These are phyloP conservation scores for Phyllotis vaccarum DNA, from an alignment of 2,797 vertebrate species.

Conservation along the genomic window DNA sequence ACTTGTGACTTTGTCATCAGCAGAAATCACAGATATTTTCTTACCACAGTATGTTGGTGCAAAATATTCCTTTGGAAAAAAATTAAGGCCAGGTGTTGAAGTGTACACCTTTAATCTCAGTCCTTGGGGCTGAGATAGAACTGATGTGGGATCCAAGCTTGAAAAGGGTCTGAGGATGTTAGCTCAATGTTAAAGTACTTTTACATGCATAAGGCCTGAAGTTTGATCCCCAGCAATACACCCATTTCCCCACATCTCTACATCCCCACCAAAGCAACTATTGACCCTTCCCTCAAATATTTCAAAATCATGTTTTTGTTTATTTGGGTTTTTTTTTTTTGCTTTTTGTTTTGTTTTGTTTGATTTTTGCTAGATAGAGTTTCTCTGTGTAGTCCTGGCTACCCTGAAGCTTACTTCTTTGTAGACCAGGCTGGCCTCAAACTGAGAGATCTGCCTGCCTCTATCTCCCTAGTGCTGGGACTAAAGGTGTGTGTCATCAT, in stretches of 20 bases:
- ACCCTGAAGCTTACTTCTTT: neutral
- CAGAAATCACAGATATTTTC: conserved; percentile 23
- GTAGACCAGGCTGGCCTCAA: neutral
- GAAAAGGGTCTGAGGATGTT: neutral
- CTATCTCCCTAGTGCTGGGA: neutral
- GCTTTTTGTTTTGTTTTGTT: neutral
- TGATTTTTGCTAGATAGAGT: neutral
- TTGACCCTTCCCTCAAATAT: neutral
- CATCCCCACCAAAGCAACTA: neutral
- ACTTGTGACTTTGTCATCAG: conserved; percentile 43
- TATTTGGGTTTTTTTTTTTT: neutral
- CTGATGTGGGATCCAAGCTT: neutral
- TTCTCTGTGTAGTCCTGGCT: neutral
- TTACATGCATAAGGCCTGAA: too few species aligned
- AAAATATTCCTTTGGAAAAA: neutral
- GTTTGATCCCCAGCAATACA: neutral
- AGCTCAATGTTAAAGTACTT: neutral
- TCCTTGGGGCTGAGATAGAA: neutral
- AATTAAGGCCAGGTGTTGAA: neutral
- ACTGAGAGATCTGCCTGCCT: neutral
- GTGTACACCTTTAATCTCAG: neutral
- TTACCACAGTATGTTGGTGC: neutral
- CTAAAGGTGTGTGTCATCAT: neutral
- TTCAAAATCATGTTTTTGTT: conserved; percentile 7
- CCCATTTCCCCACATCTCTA: neutral